Evolutionary conservation across 64 coral and sea anemone genomes (phyloP), one percentile per base, ranked within the genome.

Genomic region (Platygyra sinensis): DNA sequence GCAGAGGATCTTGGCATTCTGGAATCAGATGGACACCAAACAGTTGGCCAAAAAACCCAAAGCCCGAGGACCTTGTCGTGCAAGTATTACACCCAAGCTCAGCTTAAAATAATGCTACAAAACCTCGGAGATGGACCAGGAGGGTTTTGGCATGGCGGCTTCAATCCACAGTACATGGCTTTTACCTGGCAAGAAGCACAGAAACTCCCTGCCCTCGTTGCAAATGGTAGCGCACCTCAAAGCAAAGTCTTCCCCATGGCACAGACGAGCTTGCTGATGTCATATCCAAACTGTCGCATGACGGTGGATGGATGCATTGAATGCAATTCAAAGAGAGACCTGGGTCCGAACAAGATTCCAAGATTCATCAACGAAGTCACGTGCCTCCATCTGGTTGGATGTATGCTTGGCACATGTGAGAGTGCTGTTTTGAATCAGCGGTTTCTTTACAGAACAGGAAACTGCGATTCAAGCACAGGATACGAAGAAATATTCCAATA

Each of bases 111-210:
- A 46, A n/a, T 73, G 29, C 29, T 73, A 32, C n/a, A 30, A 30
- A 32, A 13, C 4, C 8, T 73, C 0, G 28, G 28, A 30, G 29
- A 25, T 73, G 6, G 71, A 27, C 71, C 24, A 73, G 28, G 71
- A 27, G 71, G 27, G 10, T 2, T 3, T 30, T 73, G 2, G 9
- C 29, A 33, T 73, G 86, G 72, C 8, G 86, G 86, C 27, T 88
- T 76, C 28, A 88, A 88, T 36, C 86, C 42, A 12, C 86, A 72
- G 54, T 88, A 88, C 30, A 73, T 88, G 42, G 73, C 72, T 50
- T 62, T 88, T 63, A 88, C 86, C 4, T n/a, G 72, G 72, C 22
- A 57, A 22, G 86, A 76, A 8, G 86, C 86, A 5, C 27, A 13
- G 29, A 73, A 73, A 73, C 29, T 73, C 29, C 71, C 71, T 11